Evolutionary conservation across 2,888 invertebrate genomes (phyloP), one percentile per base, ranked within the genome.

Genomic region (Chymomyza amoena): DNA sequence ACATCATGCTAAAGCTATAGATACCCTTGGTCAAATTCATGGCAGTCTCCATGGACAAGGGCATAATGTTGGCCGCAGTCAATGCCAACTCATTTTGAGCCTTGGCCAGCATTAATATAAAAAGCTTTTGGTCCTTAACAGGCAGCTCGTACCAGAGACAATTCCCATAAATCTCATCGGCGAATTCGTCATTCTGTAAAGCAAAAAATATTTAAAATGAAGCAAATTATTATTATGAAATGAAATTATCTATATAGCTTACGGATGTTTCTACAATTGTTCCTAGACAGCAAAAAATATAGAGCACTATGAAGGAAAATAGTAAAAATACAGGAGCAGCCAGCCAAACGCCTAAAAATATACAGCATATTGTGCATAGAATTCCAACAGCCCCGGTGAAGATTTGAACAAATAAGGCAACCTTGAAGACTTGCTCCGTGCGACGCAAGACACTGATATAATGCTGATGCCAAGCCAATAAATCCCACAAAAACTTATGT

Each of bases 381-480:
- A 76, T 70, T 25, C 73, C 63, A 4, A 72, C 5, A 3, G 70
- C 63, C 13, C 68, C 72, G 15, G 76, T 59, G 4, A 70, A 59
- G 0, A 80, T 20, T 20, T 81, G 67, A 6, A 78, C 67, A 52
- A 81, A 63, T 6, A 81, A 72, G 0, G 80, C 52, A 0, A 1
- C 13, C 36, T 68, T 78, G 62, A 72, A 84, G 1, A 66, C 50
- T 0, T 62, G 6, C 9, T 72, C 70, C 0, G 72, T 57, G 18
- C 69, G 59, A 0, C 61, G 16, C 6, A 73, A 54, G 6, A 72
- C 69, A 0, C 78, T 66, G 1, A 75, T 80, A 64, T 89, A 89
- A 15, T 78, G 68, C 62, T 90, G 89, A 68, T 89, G 89, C 81
- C 83, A 89, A 5, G 62, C 54, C 0, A 89, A 18, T 2, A 87